Percentiles rank a stretch among this genome's conserved stretches.
Conservation (phyloP, 2,888 invertebrate species). For the Morpho helenor region DNA sequence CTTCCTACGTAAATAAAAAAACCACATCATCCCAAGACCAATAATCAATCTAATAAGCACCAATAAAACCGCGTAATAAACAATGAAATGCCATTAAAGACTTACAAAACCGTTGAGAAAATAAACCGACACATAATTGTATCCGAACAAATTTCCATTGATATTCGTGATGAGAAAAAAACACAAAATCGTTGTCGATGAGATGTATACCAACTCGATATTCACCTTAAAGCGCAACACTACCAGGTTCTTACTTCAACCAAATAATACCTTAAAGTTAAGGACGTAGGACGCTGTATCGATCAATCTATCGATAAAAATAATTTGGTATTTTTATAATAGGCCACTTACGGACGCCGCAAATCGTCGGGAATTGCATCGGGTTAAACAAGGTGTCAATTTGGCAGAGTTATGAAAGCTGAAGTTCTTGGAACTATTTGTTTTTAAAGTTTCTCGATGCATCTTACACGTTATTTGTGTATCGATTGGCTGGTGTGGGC, state of each 20-base stretch:
- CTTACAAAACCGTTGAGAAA: conserved; percentile 43
- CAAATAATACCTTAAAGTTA: conserved; percentile 26
- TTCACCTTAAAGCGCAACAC: conserved; percentile 45
- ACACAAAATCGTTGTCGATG: conserved; percentile 69
- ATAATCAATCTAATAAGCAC: conserved; percentile 23
- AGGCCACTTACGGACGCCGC: conserved; percentile 73
- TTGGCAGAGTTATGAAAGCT: conserved; percentile 76
- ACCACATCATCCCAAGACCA: conserved; percentile 11
- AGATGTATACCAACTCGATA: conserved; percentile 65
- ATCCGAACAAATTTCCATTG: conserved; percentile 74
- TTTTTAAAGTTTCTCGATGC: conserved; percentile 59
- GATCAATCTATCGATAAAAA: conserved; percentile 3
- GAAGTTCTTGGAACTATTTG: conserved; percentile 74
- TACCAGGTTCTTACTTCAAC: conserved; percentile 34
- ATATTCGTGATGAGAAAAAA: conserved; percentile 77
- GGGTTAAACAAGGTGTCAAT: conserved; percentile 76
- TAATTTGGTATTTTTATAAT: conserved; percentile 60
- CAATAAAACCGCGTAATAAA: conserved; percentile 26
- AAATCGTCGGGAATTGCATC: conserved; percentile 73
- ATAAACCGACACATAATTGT: conserved; percentile 73
- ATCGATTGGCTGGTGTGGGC: conserved; percentile 53
- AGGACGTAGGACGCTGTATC: conserved; percentile 31
- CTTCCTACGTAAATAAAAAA: conserved; percentile 10
- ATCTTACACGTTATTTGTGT: conserved; percentile 62
- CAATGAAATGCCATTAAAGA: conserved; percentile 23